phyloP scores from a whole-genome alignment of 2,797 vertebrate species.

The Gorsachius magnificus region DNA sequence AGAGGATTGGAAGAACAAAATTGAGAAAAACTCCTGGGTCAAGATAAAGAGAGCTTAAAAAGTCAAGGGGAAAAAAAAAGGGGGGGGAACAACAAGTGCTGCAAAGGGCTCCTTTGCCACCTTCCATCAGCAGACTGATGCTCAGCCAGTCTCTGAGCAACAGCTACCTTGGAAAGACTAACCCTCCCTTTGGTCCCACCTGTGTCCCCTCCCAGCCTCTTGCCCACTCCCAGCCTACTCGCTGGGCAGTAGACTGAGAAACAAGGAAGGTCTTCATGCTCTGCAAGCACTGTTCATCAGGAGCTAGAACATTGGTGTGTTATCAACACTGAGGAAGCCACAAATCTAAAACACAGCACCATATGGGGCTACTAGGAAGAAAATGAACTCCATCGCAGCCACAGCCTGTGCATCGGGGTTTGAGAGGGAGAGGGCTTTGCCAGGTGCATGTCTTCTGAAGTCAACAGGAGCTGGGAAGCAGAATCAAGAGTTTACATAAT shows the following conservation, averaged over 20 bases:
- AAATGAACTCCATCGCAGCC: neutral
- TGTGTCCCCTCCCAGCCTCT: neutral
- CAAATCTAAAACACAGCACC: neutral
- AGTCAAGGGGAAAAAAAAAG: neutral
- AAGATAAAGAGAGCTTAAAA: neutral
- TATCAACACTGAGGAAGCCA: neutral
- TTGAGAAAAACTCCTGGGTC: neutral
- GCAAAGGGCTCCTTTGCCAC: neutral
- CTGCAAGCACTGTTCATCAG: neutral
- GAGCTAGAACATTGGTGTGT: neutral
- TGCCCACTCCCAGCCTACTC: neutral
- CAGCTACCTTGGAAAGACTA: neutral
- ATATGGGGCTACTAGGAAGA: rapidly evolving
- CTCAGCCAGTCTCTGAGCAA: neutral
- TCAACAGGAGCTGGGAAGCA: neutral
- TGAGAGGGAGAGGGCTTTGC: neutral
- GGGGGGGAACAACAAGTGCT: neutral
- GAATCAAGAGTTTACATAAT: neutral
- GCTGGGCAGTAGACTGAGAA: neutral
- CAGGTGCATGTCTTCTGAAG: rapidly evolving
- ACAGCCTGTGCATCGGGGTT: rapidly evolving
- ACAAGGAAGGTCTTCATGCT: neutral
- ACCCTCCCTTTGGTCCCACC: neutral
- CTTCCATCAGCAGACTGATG: neutral
- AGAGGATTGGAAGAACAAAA: neutral